Percentiles rank a stretch among this genome's conserved stretches.
Conservation (phyloP, 2,113 vertebrate species). For the Petroica traversi region DNA sequence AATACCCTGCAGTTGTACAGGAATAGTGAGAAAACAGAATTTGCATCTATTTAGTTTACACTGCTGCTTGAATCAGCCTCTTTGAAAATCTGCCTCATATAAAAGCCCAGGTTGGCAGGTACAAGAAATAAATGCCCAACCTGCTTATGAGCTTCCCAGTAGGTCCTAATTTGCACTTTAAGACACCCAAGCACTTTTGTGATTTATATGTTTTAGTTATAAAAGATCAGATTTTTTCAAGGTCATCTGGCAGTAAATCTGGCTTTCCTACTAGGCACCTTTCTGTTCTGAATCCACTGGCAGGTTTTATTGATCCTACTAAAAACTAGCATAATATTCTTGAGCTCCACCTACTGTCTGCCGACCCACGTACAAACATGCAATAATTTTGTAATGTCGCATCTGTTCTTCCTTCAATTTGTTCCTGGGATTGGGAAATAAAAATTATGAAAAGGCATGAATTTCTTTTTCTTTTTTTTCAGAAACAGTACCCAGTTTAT, state of each 20-base stretch:
- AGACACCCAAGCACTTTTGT: neutral
- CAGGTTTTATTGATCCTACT: neutral
- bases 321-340: neutral
- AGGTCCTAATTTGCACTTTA: neutral
- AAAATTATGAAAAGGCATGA: neutral
- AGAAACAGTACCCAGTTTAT: neutral
- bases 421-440: neutral
- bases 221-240: neutral
- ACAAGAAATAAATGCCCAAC: neutral
- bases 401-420: neutral
- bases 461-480: neutral
- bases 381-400: neutral
- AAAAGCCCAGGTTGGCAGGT: neutral
- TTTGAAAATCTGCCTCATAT: neutral
- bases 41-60: neutral
- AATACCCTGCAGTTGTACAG: neutral
- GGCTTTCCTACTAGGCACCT: neutral
- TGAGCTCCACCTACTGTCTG: neutral
- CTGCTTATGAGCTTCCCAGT: neutral
- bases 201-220: neutral
- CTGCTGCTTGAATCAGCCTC: neutral
- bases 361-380: neutral
- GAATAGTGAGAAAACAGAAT: neutral
- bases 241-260: neutral
- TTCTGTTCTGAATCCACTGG: neutral